A percentile compares a stretch with the other conserved stretches of the same genome.
Conservation (phyloP, 2,797 vertebrate genomes). For the Eulemur rubriventer region DNA sequence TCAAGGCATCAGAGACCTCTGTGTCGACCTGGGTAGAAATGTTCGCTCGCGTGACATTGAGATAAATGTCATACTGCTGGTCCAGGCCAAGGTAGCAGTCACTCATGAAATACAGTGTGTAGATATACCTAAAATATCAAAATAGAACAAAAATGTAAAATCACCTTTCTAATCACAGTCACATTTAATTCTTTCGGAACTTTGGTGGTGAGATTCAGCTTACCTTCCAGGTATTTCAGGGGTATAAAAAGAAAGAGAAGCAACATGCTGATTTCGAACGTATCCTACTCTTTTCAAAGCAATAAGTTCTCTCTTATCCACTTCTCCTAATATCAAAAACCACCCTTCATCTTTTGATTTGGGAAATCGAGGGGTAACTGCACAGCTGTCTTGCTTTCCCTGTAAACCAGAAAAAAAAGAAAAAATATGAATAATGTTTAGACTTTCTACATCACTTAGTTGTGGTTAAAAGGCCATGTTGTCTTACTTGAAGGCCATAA, state of each 20-base stretch:
- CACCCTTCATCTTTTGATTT: constrained; percentile 98
- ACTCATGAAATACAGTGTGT: constrained; percentile 97
- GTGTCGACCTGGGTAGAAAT: constrained; percentile 87
- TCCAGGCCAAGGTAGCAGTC: constrained; percentile 99
- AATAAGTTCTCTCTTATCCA: constrained; percentile 94
- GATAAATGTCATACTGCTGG: constrained; percentile 97
- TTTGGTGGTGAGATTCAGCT: constrained; percentile 59
- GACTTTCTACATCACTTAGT: neutral
- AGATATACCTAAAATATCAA: constrained; percentile 91
- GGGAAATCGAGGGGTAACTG: constrained; percentile 93
- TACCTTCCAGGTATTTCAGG: constrained; percentile 95
- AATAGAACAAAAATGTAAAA: neutral
- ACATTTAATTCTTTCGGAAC: neutral
- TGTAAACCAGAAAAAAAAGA: constrained; percentile 76
- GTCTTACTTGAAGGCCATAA: neutral
- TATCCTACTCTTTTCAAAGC: constrained; percentile 96
- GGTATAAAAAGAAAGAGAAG: constrained; percentile 95
- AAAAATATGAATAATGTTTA: neutral
- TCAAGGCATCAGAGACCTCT: constrained; percentile 83
- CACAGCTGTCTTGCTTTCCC: constrained; percentile 95
- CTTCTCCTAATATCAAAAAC: constrained; percentile 95
- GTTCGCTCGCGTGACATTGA: constrained; percentile 88
- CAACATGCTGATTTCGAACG: constrained; percentile 86
- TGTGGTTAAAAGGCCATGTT: constrained; percentile 11
- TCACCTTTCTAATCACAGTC: neutral